Conservation (phyloP, 37 sponge, comb jelly and placozoan genomes). For the Halichondria panicea region DNA sequence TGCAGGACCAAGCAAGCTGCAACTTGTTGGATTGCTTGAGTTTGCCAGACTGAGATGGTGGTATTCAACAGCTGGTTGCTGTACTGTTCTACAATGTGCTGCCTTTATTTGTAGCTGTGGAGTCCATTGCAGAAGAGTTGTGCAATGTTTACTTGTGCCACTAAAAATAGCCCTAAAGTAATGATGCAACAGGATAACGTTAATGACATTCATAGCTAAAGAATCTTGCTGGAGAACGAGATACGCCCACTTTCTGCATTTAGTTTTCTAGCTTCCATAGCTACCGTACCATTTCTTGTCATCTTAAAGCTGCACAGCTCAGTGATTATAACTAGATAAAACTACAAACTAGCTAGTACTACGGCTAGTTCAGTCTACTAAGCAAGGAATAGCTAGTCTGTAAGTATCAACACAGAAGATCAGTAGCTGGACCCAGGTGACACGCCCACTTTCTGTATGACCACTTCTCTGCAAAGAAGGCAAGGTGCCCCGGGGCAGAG, state of each 20-base stretch:
- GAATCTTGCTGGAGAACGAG: not conserved
- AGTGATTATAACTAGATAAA: not conserved
- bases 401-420: too few species aligned
- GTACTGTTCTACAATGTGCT: too few species aligned
- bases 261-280: not conserved
- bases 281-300: not conserved
- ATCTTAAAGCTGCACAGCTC: too few species aligned
- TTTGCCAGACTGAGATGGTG: too few species aligned
- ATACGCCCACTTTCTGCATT: conserved; percentile 13
- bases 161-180: not conserved
- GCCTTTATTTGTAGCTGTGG: not conserved
- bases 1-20: too few species aligned
- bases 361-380: not conserved
- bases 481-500: not conserved
- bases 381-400: too few species aligned
- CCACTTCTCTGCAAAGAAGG: not conserved
- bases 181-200: not conserved
- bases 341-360: not conserved
- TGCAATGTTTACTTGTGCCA: not conserved
- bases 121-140: not conserved
- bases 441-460: not conserved
- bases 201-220: too few species aligned
- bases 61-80: too few species aligned
- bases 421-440: too few species aligned
- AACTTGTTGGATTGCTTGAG: too few species aligned